Evolutionary conservation across 2,797 vertebrate species (phyloP).

Genomic region (Graptemys geographica): DNA sequence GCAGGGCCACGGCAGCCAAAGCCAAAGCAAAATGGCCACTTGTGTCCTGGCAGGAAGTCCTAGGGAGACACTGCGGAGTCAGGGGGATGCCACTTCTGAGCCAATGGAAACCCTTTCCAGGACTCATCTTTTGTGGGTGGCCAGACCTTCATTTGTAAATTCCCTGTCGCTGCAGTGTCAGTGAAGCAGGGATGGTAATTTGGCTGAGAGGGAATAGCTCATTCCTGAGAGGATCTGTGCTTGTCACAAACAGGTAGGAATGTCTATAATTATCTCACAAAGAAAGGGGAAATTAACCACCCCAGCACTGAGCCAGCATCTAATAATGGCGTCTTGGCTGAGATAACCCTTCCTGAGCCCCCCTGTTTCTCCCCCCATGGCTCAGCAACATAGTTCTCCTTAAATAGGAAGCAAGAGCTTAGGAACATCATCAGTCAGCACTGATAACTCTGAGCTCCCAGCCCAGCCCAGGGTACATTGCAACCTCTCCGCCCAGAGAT

Average conservation of each 20-base stretch:
- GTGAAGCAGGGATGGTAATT: not conserved
- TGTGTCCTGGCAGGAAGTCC: not conserved
- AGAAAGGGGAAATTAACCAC: not conserved
- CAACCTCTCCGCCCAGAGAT: not conserved
- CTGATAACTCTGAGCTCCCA: constrained; percentile 44
- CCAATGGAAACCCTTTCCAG: not conserved
- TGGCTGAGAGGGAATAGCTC: not conserved
- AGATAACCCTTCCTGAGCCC: constrained; percentile 34
- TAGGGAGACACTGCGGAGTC: not conserved
- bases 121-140: not conserved
- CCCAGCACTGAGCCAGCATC: not conserved
- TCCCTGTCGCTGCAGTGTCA: not conserved
- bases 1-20: not conserved
- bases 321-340: not conserved
- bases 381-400: constrained; percentile 4
- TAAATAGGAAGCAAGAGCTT: constrained; percentile 52
- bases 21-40: not conserved
- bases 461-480: not conserved
- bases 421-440: not conserved
- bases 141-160: not conserved
- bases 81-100: not conserved
- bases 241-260: not conserved
- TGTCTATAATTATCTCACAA: not conserved
- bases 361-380: not conserved
- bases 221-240: not conserved